Conservation (phyloP, 2,888 invertebrate genomes). For the Parochlus steinenii region DNA sequence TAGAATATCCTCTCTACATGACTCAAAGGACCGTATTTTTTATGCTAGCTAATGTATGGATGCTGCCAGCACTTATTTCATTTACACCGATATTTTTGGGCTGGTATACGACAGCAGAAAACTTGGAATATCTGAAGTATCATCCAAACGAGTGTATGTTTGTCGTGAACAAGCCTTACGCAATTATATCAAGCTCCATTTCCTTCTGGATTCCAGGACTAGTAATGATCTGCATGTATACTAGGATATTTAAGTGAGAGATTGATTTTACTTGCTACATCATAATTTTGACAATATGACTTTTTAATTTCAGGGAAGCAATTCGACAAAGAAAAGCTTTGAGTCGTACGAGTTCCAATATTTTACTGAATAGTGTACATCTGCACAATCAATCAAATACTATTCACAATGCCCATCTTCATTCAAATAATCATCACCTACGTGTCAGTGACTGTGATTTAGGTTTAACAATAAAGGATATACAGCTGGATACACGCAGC, state of each 20-base stretch:
- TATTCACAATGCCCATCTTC: constrained; percentile 40
- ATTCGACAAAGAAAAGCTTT: constrained; percentile 66
- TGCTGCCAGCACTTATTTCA: constrained; percentile 78
- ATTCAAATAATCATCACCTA: constrained; percentile 32
- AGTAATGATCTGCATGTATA: constrained; percentile 87
- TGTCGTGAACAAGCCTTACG: constrained; percentile 74
- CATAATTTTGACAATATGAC: constrained; percentile 17
- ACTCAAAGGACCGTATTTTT: constrained; percentile 62
- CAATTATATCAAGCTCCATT: constrained; percentile 73
- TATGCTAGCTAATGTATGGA: constrained; percentile 82
- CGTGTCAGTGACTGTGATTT: constrained; percentile 43
- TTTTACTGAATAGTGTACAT: constrained; percentile 68
- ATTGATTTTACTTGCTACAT: constrained; percentile 13
- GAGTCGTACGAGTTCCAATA: constrained; percentile 73
- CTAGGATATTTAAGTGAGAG: constrained; percentile 47
- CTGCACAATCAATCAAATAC: constrained; percentile 61
- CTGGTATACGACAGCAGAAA: constrained; percentile 81
- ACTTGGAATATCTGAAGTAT: constrained; percentile 34
- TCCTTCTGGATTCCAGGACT: constrained; percentile 88
- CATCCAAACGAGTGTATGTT: constrained; percentile 67
- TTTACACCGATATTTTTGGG: constrained; percentile 91
- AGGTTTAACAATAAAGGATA: constrained; percentile 24
- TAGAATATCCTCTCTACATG: constrained; percentile 88
- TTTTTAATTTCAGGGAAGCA: constrained; percentile 42
- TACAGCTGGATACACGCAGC: constrained; percentile 27